Evolutionary conservation across 1,140 invertebrate species (phyloP).

Genomic region (Meloidogyne chitwoodi): DNA sequence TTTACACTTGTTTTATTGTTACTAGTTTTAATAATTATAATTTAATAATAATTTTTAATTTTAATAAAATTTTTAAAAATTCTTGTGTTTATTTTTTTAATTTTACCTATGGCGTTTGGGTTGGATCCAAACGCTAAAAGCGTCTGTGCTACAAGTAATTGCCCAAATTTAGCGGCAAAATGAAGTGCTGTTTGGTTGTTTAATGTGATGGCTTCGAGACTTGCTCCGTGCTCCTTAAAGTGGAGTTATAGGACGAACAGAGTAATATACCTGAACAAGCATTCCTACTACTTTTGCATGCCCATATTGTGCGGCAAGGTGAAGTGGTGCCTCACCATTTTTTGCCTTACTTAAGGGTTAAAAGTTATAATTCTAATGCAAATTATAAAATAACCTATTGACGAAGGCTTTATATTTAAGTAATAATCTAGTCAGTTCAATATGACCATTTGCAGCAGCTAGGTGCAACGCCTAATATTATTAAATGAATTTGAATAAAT

Average conservation of each 20-base stretch:
- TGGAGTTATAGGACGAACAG: background rate
- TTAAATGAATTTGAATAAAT: background rate
- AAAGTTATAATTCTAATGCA: background rate
- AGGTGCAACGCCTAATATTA: conserved; percentile 70
- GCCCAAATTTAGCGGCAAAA: conserved; percentile 78
- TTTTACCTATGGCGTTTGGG: conserved; percentile 80
- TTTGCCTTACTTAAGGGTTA: conserved; percentile 67
- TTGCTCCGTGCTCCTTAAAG: conserved; percentile 80
- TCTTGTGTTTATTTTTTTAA: too few relatives aligned
- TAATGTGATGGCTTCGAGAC: conserved; percentile 87
- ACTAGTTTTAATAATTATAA: too few relatives aligned
- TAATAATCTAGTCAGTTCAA: conserved; percentile 84
- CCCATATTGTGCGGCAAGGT: conserved; percentile 84
- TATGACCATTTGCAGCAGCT: conserved; percentile 85
- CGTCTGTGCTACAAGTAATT: conserved; percentile 86
- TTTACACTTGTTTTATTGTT: too few relatives aligned
- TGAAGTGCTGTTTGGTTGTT: conserved; percentile 68
- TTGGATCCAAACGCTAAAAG: conserved; percentile 90
- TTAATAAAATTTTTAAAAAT: too few relatives aligned
- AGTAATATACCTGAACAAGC: conserved; percentile 69
- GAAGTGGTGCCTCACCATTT: conserved; percentile 71
- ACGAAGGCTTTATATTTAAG: conserved; percentile 94
- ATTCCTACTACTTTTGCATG: conserved; percentile 63
- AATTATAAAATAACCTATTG: conserved; percentile 65
- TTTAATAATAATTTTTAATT: too few relatives aligned